Base-by-base conservation (phyloP, 2,797 vertebrate species). In the Etheostoma nigrum region DNA sequence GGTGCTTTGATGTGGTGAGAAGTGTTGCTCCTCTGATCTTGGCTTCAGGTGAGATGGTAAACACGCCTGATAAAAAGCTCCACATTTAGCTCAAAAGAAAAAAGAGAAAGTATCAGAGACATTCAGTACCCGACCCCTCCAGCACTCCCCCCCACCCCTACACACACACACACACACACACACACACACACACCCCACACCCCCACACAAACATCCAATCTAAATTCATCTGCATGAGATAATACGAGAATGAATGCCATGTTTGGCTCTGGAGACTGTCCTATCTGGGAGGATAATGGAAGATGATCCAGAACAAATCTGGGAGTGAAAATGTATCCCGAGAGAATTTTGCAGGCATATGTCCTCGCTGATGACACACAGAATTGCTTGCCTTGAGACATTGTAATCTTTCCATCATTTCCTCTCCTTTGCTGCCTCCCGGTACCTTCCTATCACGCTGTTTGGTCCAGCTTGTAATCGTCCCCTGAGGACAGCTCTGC, bases 401-500 rank as follows among this genome's bases (percentile, higher is more conserved):
- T 63, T 83, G 81, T 85, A 89, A 93, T 93, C 89, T 86, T 84
- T 75, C 76, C 73, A 87, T 91, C 86, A 79, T 75, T 80, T 81
- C 52, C 51, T 88, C 81, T 78, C 78, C 67, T 73, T 48, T 59
- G 67, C 77, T 27, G 78, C 67, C 76, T 84, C 79, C 59, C 72
- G 72, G 59, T 64, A 59, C 81, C 63, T 49, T 81, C 74, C 76
- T 71, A 81, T 88, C 79, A n/a, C 82, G 54, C 69, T 52, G 77
- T 77, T 84, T 71, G 85, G 84, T 88, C 87, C 83, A 67, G 86
- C 81, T 86, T 81, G 84, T 93, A 91, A 94, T 95, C 90, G 90
- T 83, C 74, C 91, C 92, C 86, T 74, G 70, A 67, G 93, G 92
- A 89, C 76, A 76, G 45, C 77, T 82, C 66, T 85, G 82, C 85